Conservation (phyloP, 2,888 invertebrate species). For the Seira musarum region DNA sequence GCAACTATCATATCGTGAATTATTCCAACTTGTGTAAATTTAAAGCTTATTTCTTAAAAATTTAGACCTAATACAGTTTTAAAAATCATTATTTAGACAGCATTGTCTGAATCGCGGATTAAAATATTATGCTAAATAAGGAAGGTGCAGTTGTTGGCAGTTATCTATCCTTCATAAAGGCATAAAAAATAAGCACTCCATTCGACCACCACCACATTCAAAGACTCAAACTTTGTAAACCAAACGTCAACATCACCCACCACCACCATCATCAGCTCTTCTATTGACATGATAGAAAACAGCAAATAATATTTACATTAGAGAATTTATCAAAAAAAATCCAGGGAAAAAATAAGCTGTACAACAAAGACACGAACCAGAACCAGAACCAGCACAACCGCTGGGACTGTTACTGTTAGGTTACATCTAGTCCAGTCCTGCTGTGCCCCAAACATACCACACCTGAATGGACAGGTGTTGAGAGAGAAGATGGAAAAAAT, state of each 20-base stretch:
- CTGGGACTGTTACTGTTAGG: background rate
- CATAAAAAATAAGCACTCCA: too few relatives aligned
- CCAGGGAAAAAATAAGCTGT: slow-evolving; percentile 1
- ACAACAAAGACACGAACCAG: slow-evolving; percentile 19
- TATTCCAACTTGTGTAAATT: too few relatives aligned
- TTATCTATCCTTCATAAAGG: too few relatives aligned
- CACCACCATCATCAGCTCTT: background rate
- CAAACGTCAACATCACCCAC: background rate
- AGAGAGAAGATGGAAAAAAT: slow-evolving; percentile 55
- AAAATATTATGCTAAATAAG: too few relatives aligned
- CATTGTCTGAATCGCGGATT: too few relatives aligned
- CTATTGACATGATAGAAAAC: background rate
- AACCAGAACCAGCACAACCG: slow-evolving; percentile 21
- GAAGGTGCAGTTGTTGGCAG: too few relatives aligned
- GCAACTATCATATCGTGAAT: too few relatives aligned
- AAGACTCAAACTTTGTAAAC: background rate
- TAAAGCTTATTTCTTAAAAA: too few relatives aligned
- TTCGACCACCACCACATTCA: background rate
- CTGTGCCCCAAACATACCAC: slow-evolving; percentile 15
- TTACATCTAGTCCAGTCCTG: slow-evolving; percentile 10
- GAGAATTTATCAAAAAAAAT: slow-evolving; percentile 24
- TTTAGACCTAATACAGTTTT: too few relatives aligned
- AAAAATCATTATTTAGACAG: too few relatives aligned
- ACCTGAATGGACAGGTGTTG: slow-evolving; percentile 68
- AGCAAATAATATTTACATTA: slow-evolving; percentile 6